These are phyloP conservation scores for Botia almorhae DNA, from an alignment of 2,797 vertebrate species.

Conservation along the genomic window DNA sequence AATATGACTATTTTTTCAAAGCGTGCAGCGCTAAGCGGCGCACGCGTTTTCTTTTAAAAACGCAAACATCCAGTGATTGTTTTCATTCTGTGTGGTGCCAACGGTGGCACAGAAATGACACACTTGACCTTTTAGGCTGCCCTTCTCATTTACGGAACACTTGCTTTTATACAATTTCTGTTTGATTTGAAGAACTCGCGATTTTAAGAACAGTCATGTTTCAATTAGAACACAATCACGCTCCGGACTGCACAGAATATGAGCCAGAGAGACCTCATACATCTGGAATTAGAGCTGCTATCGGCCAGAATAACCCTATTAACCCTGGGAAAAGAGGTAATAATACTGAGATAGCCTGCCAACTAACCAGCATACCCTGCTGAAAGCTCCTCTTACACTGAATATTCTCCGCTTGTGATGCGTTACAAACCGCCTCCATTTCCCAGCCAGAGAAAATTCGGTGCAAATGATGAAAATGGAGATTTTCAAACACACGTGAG, in stretches of 20 bases:
- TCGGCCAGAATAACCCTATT: conserved; percentile 42
- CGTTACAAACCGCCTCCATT: not conserved
- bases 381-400: conserved; percentile 18
- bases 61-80: not conserved
- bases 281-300: conserved; percentile 18
- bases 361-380: conserved; percentile 13
- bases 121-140: not conserved
- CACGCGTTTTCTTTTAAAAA: too few species aligned
- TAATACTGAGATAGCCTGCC: conserved; percentile 36
- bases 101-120: not conserved
- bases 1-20: not conserved
- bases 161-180: conserved; percentile 4
- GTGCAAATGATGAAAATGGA: not conserved
- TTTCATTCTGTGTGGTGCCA: too few species aligned
- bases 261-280: conserved; percentile 40
- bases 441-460: not conserved
- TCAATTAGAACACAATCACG: conserved; percentile 23
- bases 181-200: not conserved
- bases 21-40: too few species aligned
- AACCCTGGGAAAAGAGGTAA: conserved; percentile 32
- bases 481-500: conserved; percentile 13
- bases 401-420: conserved; percentile 20
- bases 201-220: not conserved
- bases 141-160: not conserved
- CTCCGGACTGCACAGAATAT: conserved; percentile 13